These are phyloP conservation scores for Psittacara wagleri DNA, from an alignment of 2,113 vertebrate species.

Conservation along the genomic window DNA sequence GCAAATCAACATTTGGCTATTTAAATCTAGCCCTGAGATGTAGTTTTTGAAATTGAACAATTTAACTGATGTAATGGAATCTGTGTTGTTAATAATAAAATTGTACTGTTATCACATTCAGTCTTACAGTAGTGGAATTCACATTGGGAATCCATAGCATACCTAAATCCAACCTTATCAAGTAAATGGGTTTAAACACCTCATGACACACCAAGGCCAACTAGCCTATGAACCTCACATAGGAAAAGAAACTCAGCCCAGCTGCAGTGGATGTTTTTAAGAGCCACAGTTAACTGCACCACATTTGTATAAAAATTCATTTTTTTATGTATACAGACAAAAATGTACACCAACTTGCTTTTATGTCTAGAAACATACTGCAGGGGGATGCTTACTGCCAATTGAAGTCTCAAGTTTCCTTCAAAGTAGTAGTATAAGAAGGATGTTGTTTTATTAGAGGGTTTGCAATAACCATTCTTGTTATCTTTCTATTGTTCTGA, in stretches of 20 bases:
- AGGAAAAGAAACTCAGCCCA: not conserved
- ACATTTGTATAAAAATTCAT: not conserved
- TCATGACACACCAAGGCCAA: not conserved
- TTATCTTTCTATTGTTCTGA: not conserved
- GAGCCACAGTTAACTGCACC: not conserved
- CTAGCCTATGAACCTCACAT: not conserved
- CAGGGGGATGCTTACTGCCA: not conserved
- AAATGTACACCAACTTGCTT: not conserved
- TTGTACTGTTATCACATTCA: not conserved
- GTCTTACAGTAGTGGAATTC: not conserved
- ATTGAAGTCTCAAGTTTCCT: not conserved
- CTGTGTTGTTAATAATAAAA: not conserved
- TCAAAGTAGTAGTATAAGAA: not conserved
- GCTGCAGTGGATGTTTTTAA: not conserved
- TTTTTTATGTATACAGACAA: not conserved
- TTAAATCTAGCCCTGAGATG: not conserved
- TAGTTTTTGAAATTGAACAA: not conserved
- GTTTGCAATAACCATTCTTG: not conserved
- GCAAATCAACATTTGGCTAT: not conserved
- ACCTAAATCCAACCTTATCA: not conserved
- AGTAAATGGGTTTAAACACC: not conserved
- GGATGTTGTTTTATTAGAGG: not conserved
- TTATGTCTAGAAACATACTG: not conserved
- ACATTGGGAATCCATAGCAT: not conserved
- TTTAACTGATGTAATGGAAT: not conserved